Evolutionary conservation across 2,797 vertebrate genomes (phyloP).

Genomic region (Darevskia mixta): DNA sequence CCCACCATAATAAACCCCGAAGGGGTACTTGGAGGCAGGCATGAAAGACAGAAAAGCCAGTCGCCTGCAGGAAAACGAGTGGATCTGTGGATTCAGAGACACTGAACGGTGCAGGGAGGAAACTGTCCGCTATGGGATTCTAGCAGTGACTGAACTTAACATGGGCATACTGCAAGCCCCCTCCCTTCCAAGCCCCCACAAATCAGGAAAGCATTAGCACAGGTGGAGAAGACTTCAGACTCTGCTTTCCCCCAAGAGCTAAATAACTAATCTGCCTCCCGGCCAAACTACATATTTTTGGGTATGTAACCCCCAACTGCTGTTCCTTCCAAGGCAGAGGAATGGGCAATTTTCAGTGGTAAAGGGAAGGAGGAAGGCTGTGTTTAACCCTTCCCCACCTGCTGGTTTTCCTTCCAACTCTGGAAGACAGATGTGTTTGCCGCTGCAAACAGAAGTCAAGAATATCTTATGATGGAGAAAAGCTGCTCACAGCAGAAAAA

Average conservation of each 20-base stretch:
- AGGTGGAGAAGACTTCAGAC: neutral
- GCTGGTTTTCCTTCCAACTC: neutral
- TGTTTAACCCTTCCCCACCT: neutral
- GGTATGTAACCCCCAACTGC: neutral
- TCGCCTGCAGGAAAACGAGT: neutral
- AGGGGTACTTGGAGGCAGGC: slow-evolving; percentile 3
- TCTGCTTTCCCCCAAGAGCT: neutral
- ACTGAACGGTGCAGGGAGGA: neutral
- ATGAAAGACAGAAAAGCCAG: neutral
- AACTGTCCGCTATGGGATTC: neutral
- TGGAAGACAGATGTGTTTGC: neutral
- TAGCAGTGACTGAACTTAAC: neutral
- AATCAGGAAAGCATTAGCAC: neutral
- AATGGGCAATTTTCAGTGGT: neutral
- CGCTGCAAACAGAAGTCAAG: neutral
- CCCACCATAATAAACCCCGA: slow-evolving; percentile 21
- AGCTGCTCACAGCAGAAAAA: neutral
- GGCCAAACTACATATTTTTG: neutral
- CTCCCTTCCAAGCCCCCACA: neutral
- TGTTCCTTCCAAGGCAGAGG: neutral
- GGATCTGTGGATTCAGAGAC: neutral
- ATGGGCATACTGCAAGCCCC: neutral
- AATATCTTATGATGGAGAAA: neutral
- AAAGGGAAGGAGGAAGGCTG: neutral
- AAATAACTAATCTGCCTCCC: neutral